phyloP scores from a whole-genome alignment of 1,140 invertebrate species.

The Philaenus spumarius region DNA sequence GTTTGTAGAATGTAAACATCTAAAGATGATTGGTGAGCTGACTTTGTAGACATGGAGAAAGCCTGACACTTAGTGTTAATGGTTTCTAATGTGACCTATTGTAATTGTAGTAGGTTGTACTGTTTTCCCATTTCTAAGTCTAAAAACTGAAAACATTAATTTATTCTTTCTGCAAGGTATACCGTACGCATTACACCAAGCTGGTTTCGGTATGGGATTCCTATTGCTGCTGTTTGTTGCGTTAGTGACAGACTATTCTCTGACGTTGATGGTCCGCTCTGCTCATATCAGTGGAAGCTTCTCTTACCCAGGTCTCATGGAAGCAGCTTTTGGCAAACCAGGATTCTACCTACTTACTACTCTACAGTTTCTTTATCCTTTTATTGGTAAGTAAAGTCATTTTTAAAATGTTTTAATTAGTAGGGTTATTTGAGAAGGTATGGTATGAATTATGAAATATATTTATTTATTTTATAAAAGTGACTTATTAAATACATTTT shows the following conservation, averaged over 20 bases:
- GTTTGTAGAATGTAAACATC: too few species aligned
- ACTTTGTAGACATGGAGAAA: too few species aligned
- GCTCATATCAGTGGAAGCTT: constrained; percentile 73
- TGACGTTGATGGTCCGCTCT: constrained; percentile 73
- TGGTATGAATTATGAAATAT: too few species aligned
- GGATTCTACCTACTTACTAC: constrained; percentile 72
- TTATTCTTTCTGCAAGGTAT: constrained; percentile 51
- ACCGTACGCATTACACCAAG: constrained; percentile 73
- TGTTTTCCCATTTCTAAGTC: background rate
- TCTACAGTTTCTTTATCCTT: constrained; percentile 80
- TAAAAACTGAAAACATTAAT: too few species aligned
- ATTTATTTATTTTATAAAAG: too few species aligned
- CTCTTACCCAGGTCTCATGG: constrained; percentile 80
- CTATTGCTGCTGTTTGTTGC: constrained; percentile 67
- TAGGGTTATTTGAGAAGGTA: too few species aligned
- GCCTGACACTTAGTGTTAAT: too few species aligned
- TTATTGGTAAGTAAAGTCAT: constrained; percentile 59
- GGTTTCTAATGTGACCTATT: too few species aligned
- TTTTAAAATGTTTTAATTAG: too few species aligned
- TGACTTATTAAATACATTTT: too few species aligned
- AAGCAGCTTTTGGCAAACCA: constrained; percentile 69
- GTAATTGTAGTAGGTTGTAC: background rate
- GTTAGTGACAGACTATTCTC: constrained; percentile 74
- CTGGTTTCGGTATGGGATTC: constrained; percentile 73
- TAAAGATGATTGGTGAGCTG: too few species aligned